Evolutionary conservation across 2,888 invertebrate species (phyloP), one percentile per base, ranked within the genome.

Genomic region (Drosophila diplacantha): DNA sequence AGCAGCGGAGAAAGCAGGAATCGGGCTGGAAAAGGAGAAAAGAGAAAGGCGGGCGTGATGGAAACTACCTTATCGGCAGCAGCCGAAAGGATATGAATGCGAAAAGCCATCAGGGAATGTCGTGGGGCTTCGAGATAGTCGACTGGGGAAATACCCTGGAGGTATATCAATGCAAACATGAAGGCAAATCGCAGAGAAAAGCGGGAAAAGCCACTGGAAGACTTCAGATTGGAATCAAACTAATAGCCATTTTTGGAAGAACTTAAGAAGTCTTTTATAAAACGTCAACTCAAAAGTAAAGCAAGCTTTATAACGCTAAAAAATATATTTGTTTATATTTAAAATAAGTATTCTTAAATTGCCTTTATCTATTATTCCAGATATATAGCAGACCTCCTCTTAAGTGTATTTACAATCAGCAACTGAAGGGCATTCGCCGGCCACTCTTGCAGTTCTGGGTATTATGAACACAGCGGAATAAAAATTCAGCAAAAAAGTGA

Each of bases 61-160:
- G 56, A 29, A 46, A 44, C 51, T 58, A 58, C 63, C 71, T 83
- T 83, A 83, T 83, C 83, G 75, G 73, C 34, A 50, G 50, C 59
- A 59, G 43, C 35, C 60, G 34, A 60, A 58, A 58, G 58, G 58
- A 60, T 60, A 58, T 60, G 60, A 50, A 58, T 29, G 58, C 58
- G 60, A 60, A 60, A 58, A 58, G 24, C 22, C 58, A 58, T 58
- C 34, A 29, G 11, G 14, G 11, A n/a, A 9, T 11, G 22, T 35
- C n/a, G 7, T 11, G 7, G 3, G 2, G 2, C 11, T 5, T 1
- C 14, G 5, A 7, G 11, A 0, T 1, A 35, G 18, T 50, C 60
- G 58, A 50, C 41, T 16, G n/a, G 4, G 4, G 3, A 14, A 8
- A n/a, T 34, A 58, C 58, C 38, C n/a, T n/a, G 2, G 14, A 3